Base-by-base conservation (phyloP, 2,113 vertebrate species). In the Calidris pugnax region DNA sequence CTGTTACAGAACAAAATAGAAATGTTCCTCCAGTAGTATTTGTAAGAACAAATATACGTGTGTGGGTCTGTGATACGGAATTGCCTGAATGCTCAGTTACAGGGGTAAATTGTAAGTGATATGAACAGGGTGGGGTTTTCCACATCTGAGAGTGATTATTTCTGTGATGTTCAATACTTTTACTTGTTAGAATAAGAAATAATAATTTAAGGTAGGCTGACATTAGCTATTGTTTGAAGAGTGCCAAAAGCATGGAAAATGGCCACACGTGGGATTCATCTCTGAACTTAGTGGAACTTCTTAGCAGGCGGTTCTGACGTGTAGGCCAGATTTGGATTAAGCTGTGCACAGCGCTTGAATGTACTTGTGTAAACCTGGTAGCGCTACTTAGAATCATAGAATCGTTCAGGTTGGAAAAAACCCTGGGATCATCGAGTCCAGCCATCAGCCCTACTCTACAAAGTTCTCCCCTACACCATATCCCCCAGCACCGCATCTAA, bases 191-290 rank as follows among this genome's bases (percentile, higher is more conserved):
- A 76, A 28, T 76, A 85, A 71, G 37, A 88, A 87, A 33, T 60
- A 39, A 8, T 45, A 12, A 32, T 14, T 84, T 73, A 62, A 81
- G 23, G 27, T 45, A 73, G 68, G 22, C 50, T 95, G 50, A 39
- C 11, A 28, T 28, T 11, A 72, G 19, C 27, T 85, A 4, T n/a
- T 81, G 43, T 73, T 85, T 73, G 63, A 83, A 85, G 55, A 69
- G 20, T 57, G 67, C 41, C 28, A 67, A 55, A 80, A 67, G 33
- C 60, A 32, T 2, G 6, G 45, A 59, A 41, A 78, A 41, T 11
- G 27, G 24, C 18, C 24, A 14, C 35, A 48, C 0, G 0, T 56
- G 22, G 55, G 28, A 72, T 55, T 75, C 0, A 0, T 74, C 45
- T 87, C 47, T 68, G 71, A 79, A 92, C 5, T 83, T n/a, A 28